A percentile compares a stretch with the other conserved stretches of the same genome.
Evolutionary conservation across 2,797 vertebrate genomes (phyloP).

Genomic region (Acrocephalus scirpaceus): DNA sequence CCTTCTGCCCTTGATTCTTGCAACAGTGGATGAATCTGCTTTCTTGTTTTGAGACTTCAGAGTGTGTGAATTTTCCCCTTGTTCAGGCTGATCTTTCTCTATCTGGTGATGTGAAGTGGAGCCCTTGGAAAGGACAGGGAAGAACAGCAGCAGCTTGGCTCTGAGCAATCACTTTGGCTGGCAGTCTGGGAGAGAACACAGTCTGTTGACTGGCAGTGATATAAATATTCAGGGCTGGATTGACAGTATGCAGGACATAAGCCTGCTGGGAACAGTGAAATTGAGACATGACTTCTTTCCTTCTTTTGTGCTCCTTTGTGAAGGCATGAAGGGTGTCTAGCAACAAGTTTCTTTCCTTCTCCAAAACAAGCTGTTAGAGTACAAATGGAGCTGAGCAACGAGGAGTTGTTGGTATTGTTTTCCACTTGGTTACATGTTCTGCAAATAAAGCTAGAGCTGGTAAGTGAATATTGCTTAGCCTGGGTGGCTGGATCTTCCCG

Average conservation of each 20-base stretch:
- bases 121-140: constrained; percentile 13
- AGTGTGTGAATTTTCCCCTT: neutral
- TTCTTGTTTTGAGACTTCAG: neutral
- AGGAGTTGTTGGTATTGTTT: neutral
- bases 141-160: constrained; percentile 47
- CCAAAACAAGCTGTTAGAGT: neutral
- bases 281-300: neutral
- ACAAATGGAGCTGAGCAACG: neutral
- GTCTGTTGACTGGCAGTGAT: constrained; percentile 31
- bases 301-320: neutral
- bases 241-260: constrained; percentile 24
- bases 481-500: neutral
- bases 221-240: constrained; percentile 51
- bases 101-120: neutral
- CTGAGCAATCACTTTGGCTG: constrained; percentile 34
- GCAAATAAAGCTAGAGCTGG: constrained; percentile 21
- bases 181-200: constrained; percentile 35
- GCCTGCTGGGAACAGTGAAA: neutral
- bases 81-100: neutral
- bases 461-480: neutral
- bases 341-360: neutral
- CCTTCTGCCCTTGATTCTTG: neutral
- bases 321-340: neutral
- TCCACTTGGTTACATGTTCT: constrained; percentile 10
- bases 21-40: neutral